These are phyloP conservation scores for Hypomecis atomaria DNA, from an alignment of 2,888 invertebrate genomes.

Conservation along the genomic window DNA sequence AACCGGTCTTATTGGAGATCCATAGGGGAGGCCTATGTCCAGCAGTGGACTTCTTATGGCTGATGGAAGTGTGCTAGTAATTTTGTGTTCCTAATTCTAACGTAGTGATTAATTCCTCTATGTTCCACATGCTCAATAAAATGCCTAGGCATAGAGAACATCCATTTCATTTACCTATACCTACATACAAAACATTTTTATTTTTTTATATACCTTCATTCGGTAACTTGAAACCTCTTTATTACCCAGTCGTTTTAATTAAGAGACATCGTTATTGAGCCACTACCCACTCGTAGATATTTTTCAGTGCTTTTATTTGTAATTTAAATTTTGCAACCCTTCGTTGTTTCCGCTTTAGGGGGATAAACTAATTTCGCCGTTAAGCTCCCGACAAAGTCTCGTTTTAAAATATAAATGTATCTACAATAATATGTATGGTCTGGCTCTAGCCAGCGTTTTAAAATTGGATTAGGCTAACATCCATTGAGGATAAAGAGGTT, in stretches of 20 bases:
- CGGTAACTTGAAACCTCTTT: constrained; percentile 60
- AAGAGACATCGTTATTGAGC: constrained; percentile 82
- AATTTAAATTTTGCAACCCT: constrained; percentile 84
- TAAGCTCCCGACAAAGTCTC: constrained; percentile 80
- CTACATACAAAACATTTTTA: neutral
- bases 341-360: constrained; percentile 75
- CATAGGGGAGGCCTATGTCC: too few relatives aligned
- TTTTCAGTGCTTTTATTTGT: constrained; percentile 85
- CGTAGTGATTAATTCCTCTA: too few relatives aligned
- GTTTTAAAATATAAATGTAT: constrained; percentile 75
- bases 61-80: too few relatives aligned
- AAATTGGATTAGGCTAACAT: constrained; percentile 71
- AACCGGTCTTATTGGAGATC: too few relatives aligned
- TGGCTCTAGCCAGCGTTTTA: constrained; percentile 73
- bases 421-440: constrained; percentile 62
- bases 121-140: too few relatives aligned
- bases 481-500: constrained; percentile 56
- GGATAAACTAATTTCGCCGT: constrained; percentile 84
- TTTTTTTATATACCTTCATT: neutral
- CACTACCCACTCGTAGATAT: constrained; percentile 82
- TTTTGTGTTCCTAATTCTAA: too few relatives aligned
- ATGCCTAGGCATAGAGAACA: too few relatives aligned
- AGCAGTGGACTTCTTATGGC: too few relatives aligned
- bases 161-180: neutral
- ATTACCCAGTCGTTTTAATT: constrained; percentile 82